A percentile compares a stretch with the other conserved stretches of the same genome.
These are phyloP conservation scores for Glomeris marginata DNA, from an alignment of 2,888 invertebrate species.

Conservation along the genomic window DNA sequence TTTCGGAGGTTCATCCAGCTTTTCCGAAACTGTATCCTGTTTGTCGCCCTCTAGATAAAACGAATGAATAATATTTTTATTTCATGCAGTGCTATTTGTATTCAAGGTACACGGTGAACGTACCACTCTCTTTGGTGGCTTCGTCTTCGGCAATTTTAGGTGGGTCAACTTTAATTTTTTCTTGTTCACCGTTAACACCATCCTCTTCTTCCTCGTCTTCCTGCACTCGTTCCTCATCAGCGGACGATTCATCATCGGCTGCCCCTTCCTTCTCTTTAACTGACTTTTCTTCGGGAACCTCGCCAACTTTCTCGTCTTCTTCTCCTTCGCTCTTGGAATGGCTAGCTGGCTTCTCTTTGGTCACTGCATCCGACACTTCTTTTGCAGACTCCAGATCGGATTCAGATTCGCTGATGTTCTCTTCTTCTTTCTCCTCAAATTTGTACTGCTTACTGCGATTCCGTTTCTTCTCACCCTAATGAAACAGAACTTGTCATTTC, in stretches of 20 bases:
- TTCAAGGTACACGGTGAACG: background rate
- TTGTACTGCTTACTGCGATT: constrained; percentile 22
- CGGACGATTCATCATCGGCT: constrained; percentile 13
- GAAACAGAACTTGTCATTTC: constrained; percentile 3
- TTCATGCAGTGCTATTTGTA: background rate
- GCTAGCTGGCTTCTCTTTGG: constrained; percentile 17
- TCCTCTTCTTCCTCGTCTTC: constrained; percentile 14
- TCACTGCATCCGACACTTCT: constrained; percentile 19
- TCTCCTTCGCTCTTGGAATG: constrained; percentile 16
- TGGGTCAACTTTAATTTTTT: background rate
- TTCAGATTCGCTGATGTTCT: constrained; percentile 26
- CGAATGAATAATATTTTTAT: background rate
- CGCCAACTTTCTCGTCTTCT: constrained; percentile 28
- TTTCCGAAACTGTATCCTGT: background rate
- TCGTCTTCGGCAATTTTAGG: background rate
- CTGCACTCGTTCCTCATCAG: background rate
- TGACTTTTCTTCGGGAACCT: constrained; percentile 14
- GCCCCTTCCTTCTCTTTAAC: constrained; percentile 23
- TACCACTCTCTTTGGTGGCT: too few species aligned
- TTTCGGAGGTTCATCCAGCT: constrained; percentile 14
- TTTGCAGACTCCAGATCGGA: constrained; percentile 32
- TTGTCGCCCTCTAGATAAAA: constrained; percentile 11
- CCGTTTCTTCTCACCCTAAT: constrained; percentile 19
- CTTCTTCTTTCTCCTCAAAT: constrained; percentile 24
- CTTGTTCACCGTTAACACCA: background rate